phyloP scores from a whole-genome alignment of 2,888 invertebrate species.

The Volucella inflata region DNA sequence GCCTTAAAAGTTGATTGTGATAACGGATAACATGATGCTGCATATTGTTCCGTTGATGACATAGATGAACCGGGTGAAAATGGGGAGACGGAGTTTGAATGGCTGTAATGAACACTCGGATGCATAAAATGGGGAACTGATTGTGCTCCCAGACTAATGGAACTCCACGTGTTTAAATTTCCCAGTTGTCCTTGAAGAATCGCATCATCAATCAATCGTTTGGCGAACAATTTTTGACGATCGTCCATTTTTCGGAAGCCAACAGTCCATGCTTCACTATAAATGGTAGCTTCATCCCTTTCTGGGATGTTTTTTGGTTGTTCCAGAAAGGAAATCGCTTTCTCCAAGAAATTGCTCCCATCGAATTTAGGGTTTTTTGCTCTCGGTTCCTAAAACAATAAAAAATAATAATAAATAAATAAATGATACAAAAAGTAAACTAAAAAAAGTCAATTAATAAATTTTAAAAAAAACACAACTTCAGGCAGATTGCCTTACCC shows the following conservation, averaged over 20 bases:
- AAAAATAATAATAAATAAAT: slow-evolving; percentile 15
- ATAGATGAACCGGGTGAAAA: slow-evolving; percentile 3
- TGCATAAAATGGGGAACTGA: slow-evolving; percentile 18
- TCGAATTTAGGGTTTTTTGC: slow-evolving; percentile 17
- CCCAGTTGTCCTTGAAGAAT: slow-evolving; percentile 38
- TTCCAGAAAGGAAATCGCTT: slow-evolving; percentile 17
- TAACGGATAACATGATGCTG: slow-evolving; percentile 5
- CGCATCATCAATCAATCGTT: slow-evolving; percentile 35
- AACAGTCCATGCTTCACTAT: slow-evolving; percentile 36
- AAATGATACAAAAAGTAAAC: slow-evolving; percentile 19
- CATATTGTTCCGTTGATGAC: slow-evolving; percentile 7
- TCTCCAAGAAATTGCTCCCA: slow-evolving; percentile 6
- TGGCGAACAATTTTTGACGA: slow-evolving; percentile 33
- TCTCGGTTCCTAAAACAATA: slow-evolving; percentile 24
- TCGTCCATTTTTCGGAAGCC: slow-evolving; percentile 39
- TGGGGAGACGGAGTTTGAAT: slow-evolving; percentile 34
- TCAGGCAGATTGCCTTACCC: too few species aligned
- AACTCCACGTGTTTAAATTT: slow-evolving; percentile 22
- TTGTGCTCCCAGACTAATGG: slow-evolving; percentile 25
- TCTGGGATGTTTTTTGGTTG: slow-evolving; percentile 4
- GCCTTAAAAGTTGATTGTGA: slow-evolving; percentile 12
- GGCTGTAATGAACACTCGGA: slow-evolving; percentile 27
- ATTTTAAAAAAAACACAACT: too few species aligned
- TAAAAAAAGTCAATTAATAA: too few species aligned
- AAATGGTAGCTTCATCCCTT: slow-evolving; percentile 9